phyloP scores from a whole-genome alignment of 2,888 invertebrate species.

The Andrena praecox region DNA sequence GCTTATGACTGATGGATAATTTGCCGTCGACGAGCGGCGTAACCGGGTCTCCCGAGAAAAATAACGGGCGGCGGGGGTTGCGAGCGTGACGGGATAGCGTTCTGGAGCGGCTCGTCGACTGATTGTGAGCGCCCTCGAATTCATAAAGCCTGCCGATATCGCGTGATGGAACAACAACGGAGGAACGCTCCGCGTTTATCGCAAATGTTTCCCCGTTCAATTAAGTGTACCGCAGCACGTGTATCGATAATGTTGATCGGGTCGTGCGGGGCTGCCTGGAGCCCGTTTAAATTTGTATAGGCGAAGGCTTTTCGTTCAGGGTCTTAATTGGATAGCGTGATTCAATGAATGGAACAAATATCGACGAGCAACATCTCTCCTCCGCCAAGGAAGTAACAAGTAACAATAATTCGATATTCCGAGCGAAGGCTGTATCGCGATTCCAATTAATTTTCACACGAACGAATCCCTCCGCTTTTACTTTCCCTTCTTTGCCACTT shows the following conservation, averaged over 20 bases:
- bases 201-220: slow-evolving; percentile 4
- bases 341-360: neutral
- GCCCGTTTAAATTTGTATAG: slow-evolving; percentile 9
- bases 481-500: neutral
- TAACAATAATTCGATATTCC: slow-evolving; percentile 35
- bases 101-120: neutral
- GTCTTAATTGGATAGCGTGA: neutral
- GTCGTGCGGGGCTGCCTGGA: neutral
- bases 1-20: slow-evolving; percentile 40
- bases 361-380: neutral
- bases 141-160: slow-evolving; percentile 1
- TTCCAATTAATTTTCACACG: slow-evolving; percentile 42
- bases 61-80: slow-evolving; percentile 4
- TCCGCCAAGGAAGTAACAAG: neutral
- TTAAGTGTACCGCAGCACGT: slow-evolving; percentile 9
- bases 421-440: slow-evolving; percentile 6
- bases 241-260: slow-evolving; percentile 10
- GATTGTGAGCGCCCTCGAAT: neutral
- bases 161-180: slow-evolving; percentile 8
- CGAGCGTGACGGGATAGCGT: slow-evolving; percentile 2
- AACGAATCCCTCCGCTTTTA: neutral
- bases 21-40: slow-evolving; percentile 19
- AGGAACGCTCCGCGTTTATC: neutral
- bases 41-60: slow-evolving; percentile 17
- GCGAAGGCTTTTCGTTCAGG: neutral